Evolutionary conservation across 2,113 vertebrate species (phyloP).

Genomic region (Eulacestoma nigropectus): DNA sequence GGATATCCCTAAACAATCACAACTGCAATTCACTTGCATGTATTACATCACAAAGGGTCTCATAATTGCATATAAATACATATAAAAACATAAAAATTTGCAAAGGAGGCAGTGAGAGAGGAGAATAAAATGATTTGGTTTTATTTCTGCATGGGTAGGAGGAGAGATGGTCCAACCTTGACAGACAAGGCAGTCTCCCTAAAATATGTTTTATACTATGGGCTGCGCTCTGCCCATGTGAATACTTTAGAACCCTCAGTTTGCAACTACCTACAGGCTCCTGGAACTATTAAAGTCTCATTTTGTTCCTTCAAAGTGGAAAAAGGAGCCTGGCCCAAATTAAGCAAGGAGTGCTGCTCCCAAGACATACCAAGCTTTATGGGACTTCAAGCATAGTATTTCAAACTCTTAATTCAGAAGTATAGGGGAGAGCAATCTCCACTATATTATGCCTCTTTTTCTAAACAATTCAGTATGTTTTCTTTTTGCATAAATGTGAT

Average conservation of each 20-base stretch:
- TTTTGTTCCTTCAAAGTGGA: slow-evolving; percentile 73
- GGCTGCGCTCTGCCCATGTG: not conserved
- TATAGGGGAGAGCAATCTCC: slow-evolving; percentile 55
- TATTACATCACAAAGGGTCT: not conserved
- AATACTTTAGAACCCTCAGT: slow-evolving; percentile 24
- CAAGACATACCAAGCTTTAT: slow-evolving; percentile 75
- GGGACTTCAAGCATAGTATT: slow-evolving; percentile 72
- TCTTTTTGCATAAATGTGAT: slow-evolving; percentile 67
- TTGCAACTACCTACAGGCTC: slow-evolving; percentile 27
- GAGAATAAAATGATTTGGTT: not conserved
- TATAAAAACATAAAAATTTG: not conserved
- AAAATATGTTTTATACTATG: not conserved
- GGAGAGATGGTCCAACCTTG: not conserved
- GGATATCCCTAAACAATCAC: not conserved
- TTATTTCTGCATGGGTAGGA: not conserved
- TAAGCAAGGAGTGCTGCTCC: slow-evolving; percentile 67
- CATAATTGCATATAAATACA: not conserved
- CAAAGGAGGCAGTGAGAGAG: not conserved
- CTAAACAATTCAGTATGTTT: slow-evolving; percentile 75
- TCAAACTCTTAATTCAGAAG: slow-evolving; percentile 73
- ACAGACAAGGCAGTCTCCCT: not conserved
- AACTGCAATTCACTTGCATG: not conserved
- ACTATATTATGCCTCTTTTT: slow-evolving; percentile 67
- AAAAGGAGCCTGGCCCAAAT: slow-evolving; percentile 74
- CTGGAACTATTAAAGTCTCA: slow-evolving; percentile 62